These are phyloP conservation scores for Dasypolia templi DNA, from an alignment of 2,888 invertebrate genomes.

Conservation along the genomic window DNA sequence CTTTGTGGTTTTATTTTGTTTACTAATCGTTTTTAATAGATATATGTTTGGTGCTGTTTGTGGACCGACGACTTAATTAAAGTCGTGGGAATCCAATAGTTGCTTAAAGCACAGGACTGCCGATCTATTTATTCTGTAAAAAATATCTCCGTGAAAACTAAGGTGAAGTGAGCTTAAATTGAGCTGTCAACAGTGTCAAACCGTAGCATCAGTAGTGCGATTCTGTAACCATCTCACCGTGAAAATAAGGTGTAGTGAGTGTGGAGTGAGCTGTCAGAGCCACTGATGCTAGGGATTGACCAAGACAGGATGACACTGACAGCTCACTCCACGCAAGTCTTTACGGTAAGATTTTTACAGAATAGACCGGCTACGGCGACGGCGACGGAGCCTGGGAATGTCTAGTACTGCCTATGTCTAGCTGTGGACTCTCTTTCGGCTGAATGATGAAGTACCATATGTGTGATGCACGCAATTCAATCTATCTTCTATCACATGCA, in stretches of 20 bases:
- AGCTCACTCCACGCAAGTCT: too few species aligned
- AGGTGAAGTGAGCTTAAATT: not conserved
- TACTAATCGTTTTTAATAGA: not conserved
- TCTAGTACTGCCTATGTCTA: not conserved
- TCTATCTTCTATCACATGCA: too few species aligned
- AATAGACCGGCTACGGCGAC: not conserved
- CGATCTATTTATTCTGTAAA: not conserved
- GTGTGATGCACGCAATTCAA: too few species aligned
- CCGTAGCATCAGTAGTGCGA: too few species aligned
- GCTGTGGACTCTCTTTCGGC: not conserved
- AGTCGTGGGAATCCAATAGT: not conserved
- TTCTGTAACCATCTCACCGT: too few species aligned
- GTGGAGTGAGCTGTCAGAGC: too few species aligned
- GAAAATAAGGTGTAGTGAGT: too few species aligned
- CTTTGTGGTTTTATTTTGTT: constrained; percentile 2
- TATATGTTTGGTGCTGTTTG: not conserved
- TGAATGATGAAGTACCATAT: too few species aligned
- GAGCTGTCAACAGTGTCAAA: not conserved
- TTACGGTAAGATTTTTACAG: not conserved
- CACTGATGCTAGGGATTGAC: too few species aligned
- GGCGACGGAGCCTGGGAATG: not conserved
- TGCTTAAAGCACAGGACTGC: not conserved
- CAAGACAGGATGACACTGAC: too few species aligned
- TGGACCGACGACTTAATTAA: not conserved
- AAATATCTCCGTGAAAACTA: not conserved